Evolutionary conservation across 2,888 invertebrate species (phyloP).

Genomic region (Electrophaes corylata): DNA sequence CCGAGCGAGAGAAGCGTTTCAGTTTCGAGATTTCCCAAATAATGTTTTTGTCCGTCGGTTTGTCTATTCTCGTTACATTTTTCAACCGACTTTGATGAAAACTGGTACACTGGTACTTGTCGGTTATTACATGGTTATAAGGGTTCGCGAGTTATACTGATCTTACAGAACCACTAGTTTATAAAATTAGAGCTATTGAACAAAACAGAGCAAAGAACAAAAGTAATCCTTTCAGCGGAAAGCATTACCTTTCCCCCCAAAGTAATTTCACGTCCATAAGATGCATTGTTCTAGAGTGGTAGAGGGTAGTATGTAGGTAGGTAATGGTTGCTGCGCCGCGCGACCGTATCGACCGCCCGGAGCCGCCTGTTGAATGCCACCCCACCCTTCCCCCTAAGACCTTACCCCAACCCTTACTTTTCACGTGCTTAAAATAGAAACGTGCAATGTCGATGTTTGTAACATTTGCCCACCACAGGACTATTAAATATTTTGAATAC

Average conservation of each 20-base stretch:
- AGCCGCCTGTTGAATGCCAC: slow-evolving; percentile 82
- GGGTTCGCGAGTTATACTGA: too few relatives aligned
- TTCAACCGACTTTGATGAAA: too few relatives aligned
- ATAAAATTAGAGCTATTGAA: too few relatives aligned
- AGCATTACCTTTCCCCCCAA: not conserved
- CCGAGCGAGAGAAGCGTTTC: too few relatives aligned
- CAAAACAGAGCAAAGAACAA: too few relatives aligned
- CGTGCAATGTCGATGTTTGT: slow-evolving; percentile 80
- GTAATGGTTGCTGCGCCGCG: slow-evolving; percentile 65
- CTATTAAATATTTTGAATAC: slow-evolving; percentile 54
- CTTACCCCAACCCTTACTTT: slow-evolving; percentile 70
- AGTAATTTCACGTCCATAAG: slow-evolving; percentile 13
- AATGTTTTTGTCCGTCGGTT: too few relatives aligned
- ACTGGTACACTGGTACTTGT: too few relatives aligned
- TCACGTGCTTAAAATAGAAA: slow-evolving; percentile 83
- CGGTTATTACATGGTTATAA: too few relatives aligned
- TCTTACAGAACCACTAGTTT: too few relatives aligned
- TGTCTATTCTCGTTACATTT: too few relatives aligned
- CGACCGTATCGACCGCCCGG: slow-evolving; percentile 79
- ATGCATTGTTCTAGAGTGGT: slow-evolving; percentile 28
- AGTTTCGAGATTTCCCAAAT: too few relatives aligned
- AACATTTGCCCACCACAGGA: slow-evolving; percentile 72
- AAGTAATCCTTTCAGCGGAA: not conserved
- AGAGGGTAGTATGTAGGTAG: slow-evolving; percentile 54
- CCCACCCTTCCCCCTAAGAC: slow-evolving; percentile 58